These are phyloP conservation scores for Acrobasis consociella DNA, from an alignment of 2,888 invertebrate species.

Conservation along the genomic window DNA sequence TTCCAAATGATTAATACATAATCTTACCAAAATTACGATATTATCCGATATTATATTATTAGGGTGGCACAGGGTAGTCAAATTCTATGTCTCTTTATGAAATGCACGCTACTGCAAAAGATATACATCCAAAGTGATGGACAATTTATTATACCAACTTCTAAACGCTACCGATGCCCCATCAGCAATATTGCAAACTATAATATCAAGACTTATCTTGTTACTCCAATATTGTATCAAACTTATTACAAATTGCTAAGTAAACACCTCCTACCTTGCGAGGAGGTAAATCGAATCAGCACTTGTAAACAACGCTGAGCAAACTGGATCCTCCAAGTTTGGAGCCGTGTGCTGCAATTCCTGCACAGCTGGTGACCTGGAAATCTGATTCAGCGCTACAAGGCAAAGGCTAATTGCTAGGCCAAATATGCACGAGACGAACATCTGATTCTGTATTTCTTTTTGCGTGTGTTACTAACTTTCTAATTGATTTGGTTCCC, in stretches of 20 bases:
- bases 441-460: background rate
- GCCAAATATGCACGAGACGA: background rate
- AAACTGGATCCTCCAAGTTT: slow-evolving; percentile 34
- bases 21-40: too few species aligned
- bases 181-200: too few species aligned
- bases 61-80: too few species aligned
- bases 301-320: slow-evolving; percentile 21
- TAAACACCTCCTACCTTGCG: slow-evolving; percentile 25
- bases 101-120: too few species aligned
- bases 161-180: too few species aligned
- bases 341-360: slow-evolving; percentile 23
- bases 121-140: too few species aligned
- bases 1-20: too few species aligned
- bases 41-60: too few species aligned
- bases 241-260: background rate
- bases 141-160: too few species aligned
- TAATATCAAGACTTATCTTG: too few species aligned
- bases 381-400: slow-evolving; percentile 14
- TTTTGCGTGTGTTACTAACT: background rate
- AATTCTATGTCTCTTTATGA: too few species aligned
- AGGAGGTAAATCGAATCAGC: slow-evolving; percentile 14
- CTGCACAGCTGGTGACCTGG: slow-evolving; percentile 11
- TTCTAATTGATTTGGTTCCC: background rate
- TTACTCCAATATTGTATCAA: too few species aligned
- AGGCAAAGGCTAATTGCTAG: slow-evolving; percentile 21